Evolutionary conservation across 1,140 invertebrate species (phyloP), one percentile per base, ranked within the genome.

Genomic region (Pseudoatta argentina): DNA sequence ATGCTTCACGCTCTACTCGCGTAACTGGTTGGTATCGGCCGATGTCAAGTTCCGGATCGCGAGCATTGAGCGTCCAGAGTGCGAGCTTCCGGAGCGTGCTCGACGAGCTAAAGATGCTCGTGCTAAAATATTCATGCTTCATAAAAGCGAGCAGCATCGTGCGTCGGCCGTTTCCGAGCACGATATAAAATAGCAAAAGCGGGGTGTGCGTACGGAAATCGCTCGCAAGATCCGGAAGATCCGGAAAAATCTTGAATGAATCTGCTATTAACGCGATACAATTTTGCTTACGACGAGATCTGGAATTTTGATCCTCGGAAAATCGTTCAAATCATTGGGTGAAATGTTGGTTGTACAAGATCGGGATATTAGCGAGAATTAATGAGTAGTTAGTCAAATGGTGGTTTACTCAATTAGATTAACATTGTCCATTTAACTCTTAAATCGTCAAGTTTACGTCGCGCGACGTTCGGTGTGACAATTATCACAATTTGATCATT

Each of bases 91-190:
- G 39, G 66, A 85, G 64, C 76, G 51, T 64, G 61, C 48, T n/a
- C 82, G 64, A 79, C 83, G 75, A 79, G 77, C 79, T 90, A 63
- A 87, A 72, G 89, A 91, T 76, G 89, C 64, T n/a, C 64, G n/a
- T 30, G 63, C 34, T 91, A 79, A 92, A 92, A 92, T 92, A 92
- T 92, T 92, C 90, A 92, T 92, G 86, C 55, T 30, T 88, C 83
- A 86, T 90, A 85, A 90, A 87, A 87, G 88, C 53, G 66, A 61
- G 6, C 59, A 61, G 6, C 59, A 8, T 69, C 76, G 53, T 57
- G 39, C 21, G 16, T n/a, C 24, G 39, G 30, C n/a, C 30, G 12
- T 14, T 64, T 39, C 24, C 21, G 34, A 71, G 66, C 83, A 73
- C 81, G 76, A 73, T 53, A 51, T 87, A 87, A 81, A 82, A 89